A percentile compares a stretch with the other conserved stretches of the same genome.
phyloP scores from a whole-genome alignment of 2,888 invertebrate genomes.

The Drosophila lacicola region DNA sequence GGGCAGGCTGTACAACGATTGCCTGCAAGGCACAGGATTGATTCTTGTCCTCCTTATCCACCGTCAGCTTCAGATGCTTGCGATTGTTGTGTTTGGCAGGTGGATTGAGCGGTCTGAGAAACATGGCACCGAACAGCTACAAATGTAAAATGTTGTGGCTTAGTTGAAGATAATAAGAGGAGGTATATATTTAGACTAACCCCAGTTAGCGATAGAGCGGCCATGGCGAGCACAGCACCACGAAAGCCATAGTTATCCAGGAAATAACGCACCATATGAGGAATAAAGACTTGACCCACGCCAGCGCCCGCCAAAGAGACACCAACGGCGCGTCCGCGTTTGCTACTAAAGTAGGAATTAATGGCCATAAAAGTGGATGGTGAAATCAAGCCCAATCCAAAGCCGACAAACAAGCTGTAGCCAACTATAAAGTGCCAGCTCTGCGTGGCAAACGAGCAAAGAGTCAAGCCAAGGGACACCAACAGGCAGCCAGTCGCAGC shows the following conservation, averaged over 20 bases:
- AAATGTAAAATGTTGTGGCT: background rate
- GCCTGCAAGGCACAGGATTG: conserved; percentile 38
- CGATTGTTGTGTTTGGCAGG: conserved; percentile 76
- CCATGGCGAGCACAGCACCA: conserved; percentile 88
- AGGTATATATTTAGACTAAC: conserved; percentile 84
- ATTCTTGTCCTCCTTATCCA: conserved; percentile 62
- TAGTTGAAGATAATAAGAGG: conserved; percentile 2
- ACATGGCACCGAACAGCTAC: conserved; percentile 87
- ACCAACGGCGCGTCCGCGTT: conserved; percentile 90
- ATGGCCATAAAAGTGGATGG: conserved; percentile 90
- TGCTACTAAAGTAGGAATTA: conserved; percentile 89
- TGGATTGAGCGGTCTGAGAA: conserved; percentile 88
- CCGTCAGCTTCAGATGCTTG: conserved; percentile 73
- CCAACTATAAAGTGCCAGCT: conserved; percentile 87
- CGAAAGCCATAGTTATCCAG: conserved; percentile 88
- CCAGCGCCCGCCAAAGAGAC: conserved; percentile 91
- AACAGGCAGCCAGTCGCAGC: conserved; percentile 86
- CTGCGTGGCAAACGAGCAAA: conserved; percentile 86
- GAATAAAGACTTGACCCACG: conserved; percentile 91
- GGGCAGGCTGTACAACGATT: conserved; percentile 44
- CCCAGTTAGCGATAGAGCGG: conserved; percentile 88
- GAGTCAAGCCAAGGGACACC: conserved; percentile 86
- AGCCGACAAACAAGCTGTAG: conserved; percentile 86
- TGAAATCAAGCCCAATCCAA: conserved; percentile 90
- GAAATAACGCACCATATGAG: conserved; percentile 89